Evolutionary conservation across 2,888 invertebrate species (phyloP).

Genomic region (Cephus pulcher): DNA sequence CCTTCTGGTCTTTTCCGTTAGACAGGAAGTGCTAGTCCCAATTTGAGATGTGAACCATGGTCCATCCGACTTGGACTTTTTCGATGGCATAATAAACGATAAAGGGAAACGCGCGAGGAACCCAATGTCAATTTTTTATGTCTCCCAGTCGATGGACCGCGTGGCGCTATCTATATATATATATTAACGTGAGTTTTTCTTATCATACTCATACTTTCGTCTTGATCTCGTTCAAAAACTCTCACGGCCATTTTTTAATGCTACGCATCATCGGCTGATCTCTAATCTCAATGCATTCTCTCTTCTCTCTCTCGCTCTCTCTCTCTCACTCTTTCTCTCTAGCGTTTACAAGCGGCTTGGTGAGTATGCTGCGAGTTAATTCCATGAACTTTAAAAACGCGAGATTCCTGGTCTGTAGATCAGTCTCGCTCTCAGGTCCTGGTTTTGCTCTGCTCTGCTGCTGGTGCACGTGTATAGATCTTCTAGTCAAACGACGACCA

Average conservation of each 20-base stretch:
- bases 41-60: neutral
- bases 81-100: neutral
- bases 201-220: neutral
- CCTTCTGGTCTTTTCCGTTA: neutral
- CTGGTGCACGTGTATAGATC: neutral
- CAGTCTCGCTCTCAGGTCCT: neutral
- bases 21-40: neutral
- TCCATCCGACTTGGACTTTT: neutral
- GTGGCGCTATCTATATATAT: neutral
- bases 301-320: neutral
- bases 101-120: neutral
- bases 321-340: neutral
- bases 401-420: neutral
- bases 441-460: neutral
- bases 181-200: neutral
- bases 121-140: neutral
- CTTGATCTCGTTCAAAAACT: neutral
- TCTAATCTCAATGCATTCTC: neutral
- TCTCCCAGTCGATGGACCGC: neutral
- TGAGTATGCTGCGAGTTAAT: neutral
- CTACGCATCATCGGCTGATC: neutral
- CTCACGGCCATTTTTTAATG: neutral
- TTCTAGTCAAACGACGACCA: neutral
- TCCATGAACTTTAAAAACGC: neutral
- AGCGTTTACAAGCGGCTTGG: neutral